A percentile compares a stretch with the other conserved stretches of the same genome.
Conservation (phyloP, 2,113 vertebrate species). For the Lophochroa leadbeateri region DNA sequence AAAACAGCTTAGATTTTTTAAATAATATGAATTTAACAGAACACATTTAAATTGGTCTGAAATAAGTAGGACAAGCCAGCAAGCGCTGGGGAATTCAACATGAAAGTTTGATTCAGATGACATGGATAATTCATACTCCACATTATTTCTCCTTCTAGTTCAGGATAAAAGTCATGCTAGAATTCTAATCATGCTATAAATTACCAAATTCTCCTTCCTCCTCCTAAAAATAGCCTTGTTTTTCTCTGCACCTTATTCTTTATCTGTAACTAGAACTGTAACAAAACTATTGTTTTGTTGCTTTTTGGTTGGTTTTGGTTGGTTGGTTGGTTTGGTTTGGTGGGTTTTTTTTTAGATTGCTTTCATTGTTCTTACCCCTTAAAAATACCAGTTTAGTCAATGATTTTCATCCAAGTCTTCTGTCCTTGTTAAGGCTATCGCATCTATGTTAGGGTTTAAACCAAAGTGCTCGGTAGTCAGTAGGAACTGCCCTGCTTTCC, state of each 20-base stretch:
- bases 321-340: not conserved
- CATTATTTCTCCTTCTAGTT: not conserved
- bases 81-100: not conserved
- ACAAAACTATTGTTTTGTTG: not conserved
- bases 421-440: not conserved
- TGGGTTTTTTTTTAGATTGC: not conserved
- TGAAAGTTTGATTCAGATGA: conserved; percentile 29
- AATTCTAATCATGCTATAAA: not conserved
- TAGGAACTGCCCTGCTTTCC: not conserved
- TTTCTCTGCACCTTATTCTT: not conserved
- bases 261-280: not conserved
- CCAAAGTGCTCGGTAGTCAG: not conserved
- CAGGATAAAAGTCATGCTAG: not conserved
- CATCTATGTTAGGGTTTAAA: not conserved
- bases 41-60: not conserved
- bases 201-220: not conserved
- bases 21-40: not conserved
- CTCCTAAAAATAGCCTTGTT: not conserved
- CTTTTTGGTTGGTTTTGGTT: not conserved
- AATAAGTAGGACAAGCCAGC: not conserved
- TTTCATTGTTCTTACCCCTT: not conserved
- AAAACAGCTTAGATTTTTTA: not conserved
- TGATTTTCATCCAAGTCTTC: not conserved
- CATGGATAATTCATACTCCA: conserved; percentile 18
- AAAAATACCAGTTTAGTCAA: not conserved